Conservation (phyloP, 2,888 invertebrate genomes). For the Pimpla rufipes region DNA sequence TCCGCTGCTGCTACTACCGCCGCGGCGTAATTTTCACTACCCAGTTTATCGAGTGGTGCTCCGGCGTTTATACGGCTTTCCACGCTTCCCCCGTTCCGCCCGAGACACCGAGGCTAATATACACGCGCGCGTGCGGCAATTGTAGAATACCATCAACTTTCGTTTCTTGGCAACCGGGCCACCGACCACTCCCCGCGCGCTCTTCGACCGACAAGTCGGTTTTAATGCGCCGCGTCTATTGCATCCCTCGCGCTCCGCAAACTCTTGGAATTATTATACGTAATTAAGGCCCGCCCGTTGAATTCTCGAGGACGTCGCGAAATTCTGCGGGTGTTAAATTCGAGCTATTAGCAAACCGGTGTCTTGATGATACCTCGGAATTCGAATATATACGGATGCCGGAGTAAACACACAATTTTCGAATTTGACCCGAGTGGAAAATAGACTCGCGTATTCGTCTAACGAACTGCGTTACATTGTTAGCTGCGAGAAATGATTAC, state of each 20-base stretch:
- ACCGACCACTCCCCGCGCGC: not conserved
- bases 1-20: slow-evolving; percentile 7
- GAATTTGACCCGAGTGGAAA: not conserved
- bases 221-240: not conserved
- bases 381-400: too few species aligned
- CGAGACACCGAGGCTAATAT: slow-evolving; percentile 24
- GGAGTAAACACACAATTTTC: too few species aligned
- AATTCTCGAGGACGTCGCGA: not conserved
- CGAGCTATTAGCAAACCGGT: not conserved
- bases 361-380: too few species aligned
- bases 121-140: not conserved
- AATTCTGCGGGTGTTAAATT: not conserved
- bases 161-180: slow-evolving; percentile 4
- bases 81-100: slow-evolving; percentile 8
- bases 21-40: slow-evolving; percentile 36
- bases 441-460: too few species aligned
- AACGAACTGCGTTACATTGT: too few species aligned
- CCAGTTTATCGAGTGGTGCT: slow-evolving; percentile 38
- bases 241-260: not conserved
- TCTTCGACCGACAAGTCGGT: slow-evolving; percentile 1
- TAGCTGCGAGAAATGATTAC: too few species aligned
- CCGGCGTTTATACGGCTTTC: slow-evolving; percentile 25
- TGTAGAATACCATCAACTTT: slow-evolving; percentile 12
- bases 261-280: not conserved
- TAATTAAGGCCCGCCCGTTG: not conserved